These are phyloP conservation scores for Heliothis subflexa DNA, from an alignment of 1,140 invertebrate genomes.

Conservation along the genomic window DNA sequence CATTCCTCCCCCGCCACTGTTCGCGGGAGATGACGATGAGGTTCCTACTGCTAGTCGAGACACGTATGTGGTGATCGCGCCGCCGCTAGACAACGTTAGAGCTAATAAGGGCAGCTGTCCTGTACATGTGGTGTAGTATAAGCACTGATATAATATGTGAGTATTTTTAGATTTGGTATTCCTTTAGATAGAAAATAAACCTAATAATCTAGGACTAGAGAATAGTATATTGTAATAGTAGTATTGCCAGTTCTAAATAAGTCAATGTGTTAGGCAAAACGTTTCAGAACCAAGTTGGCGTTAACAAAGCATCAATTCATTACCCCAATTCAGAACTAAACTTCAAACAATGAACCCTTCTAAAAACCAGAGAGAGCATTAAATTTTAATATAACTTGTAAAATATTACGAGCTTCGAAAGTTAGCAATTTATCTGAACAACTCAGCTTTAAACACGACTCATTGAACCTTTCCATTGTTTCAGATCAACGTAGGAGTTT, in stretches of 20 bases:
- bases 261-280: too few relatives aligned
- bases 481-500: conserved; percentile 85
- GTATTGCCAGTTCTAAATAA: too few relatives aligned
- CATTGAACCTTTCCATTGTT: conserved; percentile 60
- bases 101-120: conserved; percentile 78
- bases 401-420: conserved; percentile 13
- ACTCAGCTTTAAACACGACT: neutral
- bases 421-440: neutral
- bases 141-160: conserved; percentile 76
- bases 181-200: neutral
- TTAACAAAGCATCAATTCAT: neutral
- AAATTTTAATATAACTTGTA: conserved; percentile 22
- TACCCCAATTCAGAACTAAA: conserved; percentile 6
- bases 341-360: conserved; percentile 28
- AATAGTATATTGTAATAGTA: too few relatives aligned
- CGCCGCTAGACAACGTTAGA: conserved; percentile 74
- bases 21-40: conserved; percentile 74
- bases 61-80: conserved; percentile 82
- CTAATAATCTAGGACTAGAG: neutral
- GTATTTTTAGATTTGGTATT: conserved; percentile 49
- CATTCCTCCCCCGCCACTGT: conserved; percentile 83
- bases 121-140: conserved; percentile 83
- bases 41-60: conserved; percentile 67
- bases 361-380: conserved; percentile 5
- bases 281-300: neutral